Percentiles rank a stretch among this genome's conserved stretches.
Conservation (phyloP, 2,888 invertebrate genomes). For the Tetragnatha montana region DNA sequence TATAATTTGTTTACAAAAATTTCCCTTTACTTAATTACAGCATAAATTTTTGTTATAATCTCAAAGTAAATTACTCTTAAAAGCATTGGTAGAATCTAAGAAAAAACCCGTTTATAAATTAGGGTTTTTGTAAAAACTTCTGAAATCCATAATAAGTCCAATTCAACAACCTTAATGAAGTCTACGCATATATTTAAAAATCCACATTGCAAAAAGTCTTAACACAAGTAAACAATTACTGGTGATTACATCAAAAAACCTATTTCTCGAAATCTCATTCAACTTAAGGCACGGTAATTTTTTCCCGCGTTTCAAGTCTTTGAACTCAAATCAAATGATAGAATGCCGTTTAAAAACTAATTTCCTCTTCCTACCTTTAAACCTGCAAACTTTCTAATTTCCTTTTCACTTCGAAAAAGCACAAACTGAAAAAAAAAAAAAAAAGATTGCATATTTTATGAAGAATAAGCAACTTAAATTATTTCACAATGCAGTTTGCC, state of each 20-base stretch:
- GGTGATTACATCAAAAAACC: background rate
- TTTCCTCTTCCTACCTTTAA: conserved; percentile 23
- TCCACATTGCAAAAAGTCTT: background rate
- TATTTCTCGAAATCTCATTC: background rate
- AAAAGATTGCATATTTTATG: background rate
- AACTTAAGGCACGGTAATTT: background rate
- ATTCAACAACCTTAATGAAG: too few relatives aligned
- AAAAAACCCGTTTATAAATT: too few relatives aligned
- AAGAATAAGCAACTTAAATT: conserved; percentile 38
- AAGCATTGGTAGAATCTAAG: too few relatives aligned
- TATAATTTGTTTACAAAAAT: too few relatives aligned
- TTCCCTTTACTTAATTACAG: too few relatives aligned
- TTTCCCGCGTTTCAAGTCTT: background rate
- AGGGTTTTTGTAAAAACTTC: too few relatives aligned
- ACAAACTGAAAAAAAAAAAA: background rate
- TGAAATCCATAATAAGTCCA: too few relatives aligned
- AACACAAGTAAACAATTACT: background rate
- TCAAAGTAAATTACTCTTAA: too few relatives aligned
- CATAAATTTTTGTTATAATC: too few relatives aligned
- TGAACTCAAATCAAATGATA: background rate
- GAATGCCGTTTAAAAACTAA: conserved; percentile 1
- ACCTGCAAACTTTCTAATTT: conserved; percentile 29
- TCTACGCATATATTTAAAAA: background rate
- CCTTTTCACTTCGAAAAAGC: background rate
- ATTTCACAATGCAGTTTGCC: conserved; percentile 31